Evolutionary conservation across 2,888 invertebrate genomes (phyloP).

Genomic region (Eupithecia vulgata): DNA sequence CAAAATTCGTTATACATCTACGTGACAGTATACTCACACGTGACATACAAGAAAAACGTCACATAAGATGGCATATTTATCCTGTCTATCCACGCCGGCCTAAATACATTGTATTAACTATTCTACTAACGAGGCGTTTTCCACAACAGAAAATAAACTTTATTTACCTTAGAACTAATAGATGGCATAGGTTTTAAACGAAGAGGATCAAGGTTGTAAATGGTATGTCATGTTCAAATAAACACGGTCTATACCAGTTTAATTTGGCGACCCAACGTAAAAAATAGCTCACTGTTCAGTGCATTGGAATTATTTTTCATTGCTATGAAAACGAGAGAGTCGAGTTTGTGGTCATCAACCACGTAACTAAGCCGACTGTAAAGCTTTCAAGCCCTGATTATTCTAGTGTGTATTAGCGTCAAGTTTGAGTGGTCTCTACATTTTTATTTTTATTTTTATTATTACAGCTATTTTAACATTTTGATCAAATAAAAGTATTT

Average conservation of each 20-base stretch:
- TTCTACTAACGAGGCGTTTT: too few species aligned
- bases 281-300: too few species aligned
- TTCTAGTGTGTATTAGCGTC: constrained; percentile 3
- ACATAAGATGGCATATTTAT: too few species aligned
- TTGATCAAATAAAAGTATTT: background rate
- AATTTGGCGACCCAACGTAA: too few species aligned
- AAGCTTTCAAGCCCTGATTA: background rate
- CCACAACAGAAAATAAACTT: too few species aligned
- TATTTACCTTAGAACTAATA: too few species aligned
- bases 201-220: too few species aligned
- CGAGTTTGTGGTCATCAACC: background rate
- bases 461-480: background rate
- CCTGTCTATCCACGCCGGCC: too few species aligned
- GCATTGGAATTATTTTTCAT: background rate
- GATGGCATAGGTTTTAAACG: too few species aligned
- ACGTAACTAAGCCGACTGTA: background rate
- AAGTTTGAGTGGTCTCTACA: constrained; percentile 10
- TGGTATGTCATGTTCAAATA: too few species aligned
- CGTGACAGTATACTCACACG: background rate
- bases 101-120: too few species aligned
- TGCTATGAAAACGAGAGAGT: background rate
- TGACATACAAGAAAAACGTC: background rate
- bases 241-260: too few species aligned
- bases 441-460: constrained; percentile 5
- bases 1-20: background rate